Conservation (phyloP, 2,888 invertebrate species). For the Amiota communis region DNA sequence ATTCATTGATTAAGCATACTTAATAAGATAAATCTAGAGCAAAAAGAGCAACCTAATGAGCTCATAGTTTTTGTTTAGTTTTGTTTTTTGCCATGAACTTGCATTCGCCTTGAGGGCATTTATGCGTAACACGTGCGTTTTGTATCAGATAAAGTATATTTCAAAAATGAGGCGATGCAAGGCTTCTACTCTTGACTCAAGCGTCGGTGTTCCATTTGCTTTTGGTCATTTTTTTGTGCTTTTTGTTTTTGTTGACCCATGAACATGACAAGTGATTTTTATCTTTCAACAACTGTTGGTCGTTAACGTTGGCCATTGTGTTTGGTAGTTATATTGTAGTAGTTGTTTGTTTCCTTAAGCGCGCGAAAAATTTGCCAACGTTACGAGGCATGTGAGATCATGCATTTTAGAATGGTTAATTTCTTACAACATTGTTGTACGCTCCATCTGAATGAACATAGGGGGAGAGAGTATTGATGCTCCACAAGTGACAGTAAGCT, state of each 20-base stretch:
- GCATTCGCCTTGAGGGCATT: slow-evolving; percentile 28
- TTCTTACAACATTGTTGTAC: too few species aligned
- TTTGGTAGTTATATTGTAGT: neutral
- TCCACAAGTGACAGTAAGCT: too few species aligned
- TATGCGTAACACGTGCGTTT: slow-evolving; percentile 43
- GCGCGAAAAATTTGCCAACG: slow-evolving; percentile 4
- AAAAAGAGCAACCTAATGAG: neutral
- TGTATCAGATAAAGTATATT: slow-evolving; percentile 41
- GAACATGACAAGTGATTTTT: slow-evolving; percentile 38
- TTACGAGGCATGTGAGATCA: too few species aligned
- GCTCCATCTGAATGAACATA: too few species aligned
- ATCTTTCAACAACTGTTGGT: slow-evolving; percentile 31
- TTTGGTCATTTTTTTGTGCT: neutral
- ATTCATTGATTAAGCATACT: too few species aligned
- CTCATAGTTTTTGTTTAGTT: neutral
- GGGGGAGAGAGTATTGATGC: too few species aligned
- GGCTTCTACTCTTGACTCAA: neutral
- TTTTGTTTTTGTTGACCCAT: neutral
- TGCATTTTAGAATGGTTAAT: too few species aligned
- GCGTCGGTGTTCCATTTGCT: slow-evolving; percentile 5
- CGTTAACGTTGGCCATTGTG: slow-evolving; percentile 26
- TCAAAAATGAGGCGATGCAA: slow-evolving; percentile 13
- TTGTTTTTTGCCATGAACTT: neutral
- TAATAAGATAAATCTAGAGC: neutral
- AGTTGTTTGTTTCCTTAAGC: neutral